A percentile compares a stretch with the other conserved stretches of the same genome.
Evolutionary conservation across 2,888 invertebrate species (phyloP).

Genomic region (Perizoma affinitatum): DNA sequence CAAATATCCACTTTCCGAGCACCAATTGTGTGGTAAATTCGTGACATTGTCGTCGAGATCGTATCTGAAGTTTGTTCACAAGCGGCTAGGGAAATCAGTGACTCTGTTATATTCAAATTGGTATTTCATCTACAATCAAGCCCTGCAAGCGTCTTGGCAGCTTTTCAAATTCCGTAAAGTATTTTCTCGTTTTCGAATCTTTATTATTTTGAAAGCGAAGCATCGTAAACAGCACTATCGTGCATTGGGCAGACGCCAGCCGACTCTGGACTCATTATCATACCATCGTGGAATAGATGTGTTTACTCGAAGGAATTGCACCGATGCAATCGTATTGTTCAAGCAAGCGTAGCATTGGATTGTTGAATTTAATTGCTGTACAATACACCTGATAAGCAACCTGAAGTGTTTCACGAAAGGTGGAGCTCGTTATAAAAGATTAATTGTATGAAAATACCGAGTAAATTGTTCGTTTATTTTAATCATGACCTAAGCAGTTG

Average conservation of each 20-base stretch:
- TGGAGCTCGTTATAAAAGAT: slow-evolving; percentile 17
- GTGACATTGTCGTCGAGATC: slow-evolving; percentile 34
- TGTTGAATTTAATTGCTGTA: slow-evolving; percentile 27
- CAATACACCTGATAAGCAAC: slow-evolving; percentile 18
- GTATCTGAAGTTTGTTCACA: slow-evolving; percentile 32
- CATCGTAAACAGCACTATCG: slow-evolving; percentile 40
- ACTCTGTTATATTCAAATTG: slow-evolving; percentile 44
- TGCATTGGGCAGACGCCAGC: slow-evolving; percentile 44
- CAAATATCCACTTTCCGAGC: slow-evolving; percentile 35
- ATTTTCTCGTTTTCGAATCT: slow-evolving; percentile 37
- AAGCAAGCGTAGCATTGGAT: slow-evolving; percentile 24
- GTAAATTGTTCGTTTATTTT: not conserved
- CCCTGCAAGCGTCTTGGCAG: slow-evolving; percentile 41
- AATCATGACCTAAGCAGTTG: no score
- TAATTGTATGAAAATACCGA: slow-evolving; percentile 1
- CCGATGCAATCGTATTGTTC: slow-evolving; percentile 24
- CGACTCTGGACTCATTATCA: slow-evolving; percentile 36
- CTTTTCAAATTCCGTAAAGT: slow-evolving; percentile 37
- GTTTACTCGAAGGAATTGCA: slow-evolving; percentile 33
- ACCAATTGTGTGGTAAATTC: slow-evolving; percentile 35
- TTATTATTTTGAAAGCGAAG: slow-evolving; percentile 34
- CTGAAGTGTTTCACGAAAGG: slow-evolving; percentile 14
- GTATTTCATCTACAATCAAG: slow-evolving; percentile 38
- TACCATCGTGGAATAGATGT: slow-evolving; percentile 29
- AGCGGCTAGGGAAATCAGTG: slow-evolving; percentile 44